A percentile compares a stretch with the other conserved stretches of the same genome.
Evolutionary conservation across 2,113 vertebrate genomes (phyloP).

Genomic region (Aythya baeri): DNA sequence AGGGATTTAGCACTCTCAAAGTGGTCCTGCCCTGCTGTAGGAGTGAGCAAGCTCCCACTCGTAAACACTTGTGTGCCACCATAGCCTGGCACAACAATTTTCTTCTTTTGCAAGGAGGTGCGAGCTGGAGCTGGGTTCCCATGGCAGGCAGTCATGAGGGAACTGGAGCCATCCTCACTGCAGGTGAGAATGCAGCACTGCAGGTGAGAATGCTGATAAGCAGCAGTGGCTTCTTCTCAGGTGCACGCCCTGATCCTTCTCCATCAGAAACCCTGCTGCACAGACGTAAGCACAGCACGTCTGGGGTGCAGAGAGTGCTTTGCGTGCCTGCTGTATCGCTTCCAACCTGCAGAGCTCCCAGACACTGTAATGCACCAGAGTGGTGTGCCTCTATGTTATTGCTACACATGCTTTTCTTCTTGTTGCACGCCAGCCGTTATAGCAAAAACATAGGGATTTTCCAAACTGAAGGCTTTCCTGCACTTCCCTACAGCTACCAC

Average conservation of each 20-base stretch:
- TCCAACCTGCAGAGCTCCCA: too few species aligned
- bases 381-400: neutral
- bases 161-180: neutral
- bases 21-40: neutral
- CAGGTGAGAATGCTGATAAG: neutral
- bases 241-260: neutral
- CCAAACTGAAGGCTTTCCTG: neutral
- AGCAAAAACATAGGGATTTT: neutral
- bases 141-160: neutral
- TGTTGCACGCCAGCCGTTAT: neutral
- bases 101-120: neutral
- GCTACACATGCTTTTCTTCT: neutral
- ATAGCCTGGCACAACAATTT: neutral
- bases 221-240: neutral
- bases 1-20: neutral
- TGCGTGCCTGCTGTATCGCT: neutral
- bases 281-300: neutral
- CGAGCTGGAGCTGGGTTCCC: neutral
- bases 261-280: neutral
- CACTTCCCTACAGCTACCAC: accelerated
- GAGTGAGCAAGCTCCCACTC: neutral
- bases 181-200: neutral
- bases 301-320: neutral
- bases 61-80: neutral
- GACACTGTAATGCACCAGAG: neutral